Evolutionary conservation across 2,888 invertebrate genomes (phyloP).

Genomic region (Amorpha juglandis): DNA sequence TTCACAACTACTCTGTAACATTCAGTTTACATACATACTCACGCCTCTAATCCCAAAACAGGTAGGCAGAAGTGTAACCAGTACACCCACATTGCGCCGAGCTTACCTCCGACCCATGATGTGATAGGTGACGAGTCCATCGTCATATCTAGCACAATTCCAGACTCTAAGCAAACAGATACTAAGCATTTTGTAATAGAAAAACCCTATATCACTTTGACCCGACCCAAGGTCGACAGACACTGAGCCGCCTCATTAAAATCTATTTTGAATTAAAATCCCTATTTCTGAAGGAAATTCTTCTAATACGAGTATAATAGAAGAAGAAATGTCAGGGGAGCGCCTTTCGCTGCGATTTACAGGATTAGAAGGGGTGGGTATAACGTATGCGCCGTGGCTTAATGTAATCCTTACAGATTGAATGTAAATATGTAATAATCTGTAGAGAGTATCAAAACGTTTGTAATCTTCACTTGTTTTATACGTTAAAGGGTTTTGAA

Average conservation of each 20-base stretch:
- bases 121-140: too few relatives aligned
- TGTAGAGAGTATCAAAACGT: conserved; percentile 2
- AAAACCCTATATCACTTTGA: too few relatives aligned
- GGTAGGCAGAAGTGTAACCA: too few relatives aligned
- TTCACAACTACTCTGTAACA: background rate
- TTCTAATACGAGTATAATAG: background rate
- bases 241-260: background rate
- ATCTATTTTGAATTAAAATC: background rate
- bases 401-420: conserved; percentile 40
- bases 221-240: too few relatives aligned
- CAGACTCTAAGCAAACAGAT: too few relatives aligned
- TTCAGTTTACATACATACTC: too few relatives aligned
- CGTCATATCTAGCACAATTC: too few relatives aligned
- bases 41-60: too few relatives aligned
- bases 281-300: background rate
- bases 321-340: background rate
- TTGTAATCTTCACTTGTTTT: background rate
- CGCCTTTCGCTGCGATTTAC: conserved; percentile 27
- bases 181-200: too few relatives aligned
- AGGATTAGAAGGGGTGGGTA: conserved; percentile 36
- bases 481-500: background rate
- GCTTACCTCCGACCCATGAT: too few relatives aligned
- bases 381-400: conserved; percentile 43
- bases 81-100: too few relatives aligned
- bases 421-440: conserved; percentile 25